Evolutionary conservation across 2,113 vertebrate species (phyloP).

Genomic region (Pterocles orientalis): DNA sequence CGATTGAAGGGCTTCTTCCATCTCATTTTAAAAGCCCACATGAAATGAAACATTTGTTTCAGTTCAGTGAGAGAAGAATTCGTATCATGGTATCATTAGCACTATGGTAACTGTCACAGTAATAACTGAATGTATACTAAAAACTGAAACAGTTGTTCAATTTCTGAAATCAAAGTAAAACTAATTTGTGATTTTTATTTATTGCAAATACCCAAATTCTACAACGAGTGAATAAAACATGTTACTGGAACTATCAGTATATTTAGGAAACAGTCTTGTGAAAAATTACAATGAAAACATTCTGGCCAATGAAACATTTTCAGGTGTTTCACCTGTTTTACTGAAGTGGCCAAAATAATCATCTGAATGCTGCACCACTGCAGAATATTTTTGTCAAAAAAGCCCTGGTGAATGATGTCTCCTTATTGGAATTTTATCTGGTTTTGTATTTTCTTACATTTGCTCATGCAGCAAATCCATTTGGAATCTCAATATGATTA

Average conservation of each 20-base stretch:
- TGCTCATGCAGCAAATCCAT: background rate
- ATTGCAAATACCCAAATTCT: background rate
- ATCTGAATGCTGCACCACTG: background rate
- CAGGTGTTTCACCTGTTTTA: background rate
- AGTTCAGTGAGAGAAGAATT: background rate
- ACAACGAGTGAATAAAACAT: background rate
- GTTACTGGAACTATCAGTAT: background rate
- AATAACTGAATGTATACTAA: background rate
- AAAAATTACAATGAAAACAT: background rate
- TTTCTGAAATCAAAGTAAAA: background rate
- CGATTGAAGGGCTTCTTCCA: background rate
- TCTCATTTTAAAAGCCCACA: background rate
- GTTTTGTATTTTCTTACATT: background rate
- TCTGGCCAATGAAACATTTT: background rate
- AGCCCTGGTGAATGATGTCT: background rate
- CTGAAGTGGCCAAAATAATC: background rate
- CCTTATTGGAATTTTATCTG: background rate
- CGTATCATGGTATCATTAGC: background rate
- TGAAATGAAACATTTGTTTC: background rate
- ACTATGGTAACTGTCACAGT: background rate
- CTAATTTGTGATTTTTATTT: background rate
- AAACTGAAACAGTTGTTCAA: background rate
- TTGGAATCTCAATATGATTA: background rate
- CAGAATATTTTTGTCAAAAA: background rate
- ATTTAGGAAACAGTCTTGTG: background rate